Base-by-base conservation (phyloP, 2,113 vertebrate species). In the Lichenostomus cassidix region DNA sequence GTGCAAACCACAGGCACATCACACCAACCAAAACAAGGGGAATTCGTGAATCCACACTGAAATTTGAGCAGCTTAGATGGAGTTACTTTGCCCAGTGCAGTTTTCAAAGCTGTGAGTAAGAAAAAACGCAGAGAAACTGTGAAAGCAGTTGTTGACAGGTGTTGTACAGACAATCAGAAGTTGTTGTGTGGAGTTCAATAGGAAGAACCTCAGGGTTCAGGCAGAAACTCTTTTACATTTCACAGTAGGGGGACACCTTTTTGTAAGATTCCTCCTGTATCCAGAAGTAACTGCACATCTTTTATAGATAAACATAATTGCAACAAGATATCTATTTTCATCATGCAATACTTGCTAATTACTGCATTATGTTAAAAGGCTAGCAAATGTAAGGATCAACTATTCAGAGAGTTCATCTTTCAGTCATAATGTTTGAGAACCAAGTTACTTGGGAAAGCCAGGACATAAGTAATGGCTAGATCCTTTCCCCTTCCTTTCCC, bases 211-310 rank as follows among this genome's bases (percentile, higher is more conserved):
- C 29, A 50, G 50, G 20, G 50, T 92, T 67, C 24, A 75, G 12
- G 41, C 14, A 35, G 18, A 60, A 76, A 86, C 16, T 29, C 2
- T 27, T 82, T 52, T 65, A 19, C 19, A 56, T 76, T 80, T 83
- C 35, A 18, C 11, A 23, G 25, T 11, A n/a, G 3, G 3, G 10
- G 1, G 19, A 4, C 29, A 8, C 0, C 5, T 65, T 63, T 79
- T 83, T 56, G 19, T 56, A 55, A 58, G 17, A 24, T 62, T 79
- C 21, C 3, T 91, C 12, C 11, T 73, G 4, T 49, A 33, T 60
- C 65, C 28, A 56, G 56, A 82, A 58, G 17, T 42, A 71, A 74
- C 47, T 62, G 20, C 10, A 9, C 2, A 22, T 53, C 37, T 70
- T 74, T n/a, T 44, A 28, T 24, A 65, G 67, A 78, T 52, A 87